A percentile compares a stretch with the other conserved stretches of the same genome.
Evolutionary conservation across 2,113 vertebrate species (phyloP).

Genomic region (Macroglossus sobrinus): DNA sequence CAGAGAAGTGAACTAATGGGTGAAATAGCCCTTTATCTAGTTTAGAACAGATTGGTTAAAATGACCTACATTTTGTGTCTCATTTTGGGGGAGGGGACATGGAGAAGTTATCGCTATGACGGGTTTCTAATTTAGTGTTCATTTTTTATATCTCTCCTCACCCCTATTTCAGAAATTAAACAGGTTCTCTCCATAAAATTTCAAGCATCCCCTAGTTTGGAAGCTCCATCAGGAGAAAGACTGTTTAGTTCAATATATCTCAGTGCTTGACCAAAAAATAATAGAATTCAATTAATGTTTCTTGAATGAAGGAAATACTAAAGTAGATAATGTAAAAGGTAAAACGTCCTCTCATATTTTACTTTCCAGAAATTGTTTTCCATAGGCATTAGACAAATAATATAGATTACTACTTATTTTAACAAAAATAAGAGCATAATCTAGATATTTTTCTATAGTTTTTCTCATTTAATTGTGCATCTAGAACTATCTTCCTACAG

Average conservation of each 20-base stretch:
- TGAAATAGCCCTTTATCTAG: not conserved
- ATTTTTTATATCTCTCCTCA: not conserved
- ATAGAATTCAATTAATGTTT: not conserved
- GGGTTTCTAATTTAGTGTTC: not conserved
- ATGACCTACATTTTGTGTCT: not conserved
- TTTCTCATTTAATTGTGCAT: not conserved
- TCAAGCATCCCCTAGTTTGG: not conserved
- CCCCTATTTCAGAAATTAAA: not conserved
- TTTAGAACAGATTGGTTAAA: not conserved
- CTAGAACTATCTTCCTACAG: not conserved
- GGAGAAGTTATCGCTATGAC: not conserved
- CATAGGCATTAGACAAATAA: not conserved
- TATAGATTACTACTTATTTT: not conserved
- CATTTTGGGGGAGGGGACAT: not conserved
- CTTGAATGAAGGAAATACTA: conserved; percentile 29
- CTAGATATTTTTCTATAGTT: not conserved
- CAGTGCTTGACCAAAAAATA: not conserved
- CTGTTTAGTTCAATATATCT: not conserved
- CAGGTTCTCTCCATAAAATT: not conserved
- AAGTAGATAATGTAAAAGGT: not conserved
- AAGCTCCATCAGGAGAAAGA: not conserved
- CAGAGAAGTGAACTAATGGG: not conserved
- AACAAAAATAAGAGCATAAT: not conserved
- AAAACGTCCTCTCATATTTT: not conserved
- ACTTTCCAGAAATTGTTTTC: conserved; percentile 31